Conservation (phyloP, 2,113 vertebrate species). For the Rhabdomys dilectus region DNA sequence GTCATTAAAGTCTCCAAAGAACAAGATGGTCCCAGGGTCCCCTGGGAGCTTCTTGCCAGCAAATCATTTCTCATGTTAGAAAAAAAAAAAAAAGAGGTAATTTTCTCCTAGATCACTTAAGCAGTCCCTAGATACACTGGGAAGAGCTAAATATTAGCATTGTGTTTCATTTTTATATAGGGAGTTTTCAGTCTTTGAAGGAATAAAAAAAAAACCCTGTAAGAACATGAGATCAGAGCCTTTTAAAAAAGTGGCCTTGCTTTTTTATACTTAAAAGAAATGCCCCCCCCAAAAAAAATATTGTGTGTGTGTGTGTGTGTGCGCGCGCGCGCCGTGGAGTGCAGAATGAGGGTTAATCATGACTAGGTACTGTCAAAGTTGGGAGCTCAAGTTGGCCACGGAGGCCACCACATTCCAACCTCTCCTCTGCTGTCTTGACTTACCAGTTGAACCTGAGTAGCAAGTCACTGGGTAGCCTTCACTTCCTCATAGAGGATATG, state of each 20-base stretch:
- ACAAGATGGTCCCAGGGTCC: background rate
- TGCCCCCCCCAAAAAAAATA: background rate
- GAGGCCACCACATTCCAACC: fast-evolving
- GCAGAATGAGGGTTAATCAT: background rate
- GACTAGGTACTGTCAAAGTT: background rate
- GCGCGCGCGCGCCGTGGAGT: no score
- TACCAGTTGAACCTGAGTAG: background rate
- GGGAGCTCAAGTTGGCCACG: fast-evolving
- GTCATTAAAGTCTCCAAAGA: conserved; percentile 22
- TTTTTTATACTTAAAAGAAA: background rate
- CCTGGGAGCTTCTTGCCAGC: background rate
- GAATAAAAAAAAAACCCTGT: background rate
- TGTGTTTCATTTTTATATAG: conserved; percentile 53
- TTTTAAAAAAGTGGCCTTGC: background rate
- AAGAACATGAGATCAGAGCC: background rate
- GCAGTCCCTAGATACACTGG: conserved; percentile 54
- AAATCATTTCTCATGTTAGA: background rate
- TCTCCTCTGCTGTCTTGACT: background rate
- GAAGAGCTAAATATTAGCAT: conserved; percentile 36
- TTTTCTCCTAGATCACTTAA: conserved; percentile 49
- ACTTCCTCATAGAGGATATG: background rate
- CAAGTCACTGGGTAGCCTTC: background rate
- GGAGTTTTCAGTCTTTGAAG: conserved; percentile 48
- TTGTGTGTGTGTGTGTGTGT: no score
- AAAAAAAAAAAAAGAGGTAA: conserved; percentile 3